Conservation (phyloP, 2,113 vertebrate species). For the Daboia siamensis region DNA sequence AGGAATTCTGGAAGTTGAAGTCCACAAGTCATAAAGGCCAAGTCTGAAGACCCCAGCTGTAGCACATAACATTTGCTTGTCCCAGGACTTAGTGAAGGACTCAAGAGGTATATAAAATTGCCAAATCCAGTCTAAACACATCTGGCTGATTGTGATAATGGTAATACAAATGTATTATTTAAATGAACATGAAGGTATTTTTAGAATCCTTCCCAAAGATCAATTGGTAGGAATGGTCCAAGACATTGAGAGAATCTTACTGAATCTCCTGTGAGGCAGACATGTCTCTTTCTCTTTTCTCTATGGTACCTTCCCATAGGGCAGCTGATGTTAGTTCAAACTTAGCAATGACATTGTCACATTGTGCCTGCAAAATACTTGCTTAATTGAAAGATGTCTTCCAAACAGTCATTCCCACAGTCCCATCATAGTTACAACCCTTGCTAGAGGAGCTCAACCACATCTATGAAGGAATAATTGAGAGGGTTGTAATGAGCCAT, state of each 20-base stretch:
- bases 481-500: background rate
- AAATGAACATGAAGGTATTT: background rate
- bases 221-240: background rate
- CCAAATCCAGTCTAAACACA: background rate
- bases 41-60: no score
- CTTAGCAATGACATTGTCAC: background rate
- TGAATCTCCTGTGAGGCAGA: background rate
- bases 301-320: background rate
- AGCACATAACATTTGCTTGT: background rate
- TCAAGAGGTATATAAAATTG: background rate
- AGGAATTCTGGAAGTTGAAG: no score
- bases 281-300: background rate
- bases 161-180: background rate
- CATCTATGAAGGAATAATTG: background rate
- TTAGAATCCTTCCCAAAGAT: background rate
- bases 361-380: background rate
- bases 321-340: background rate
- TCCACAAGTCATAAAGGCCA: no score
- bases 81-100: background rate
- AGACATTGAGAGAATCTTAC: background rate
- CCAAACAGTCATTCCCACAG: background rate
- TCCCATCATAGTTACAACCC: background rate
- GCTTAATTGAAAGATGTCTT: background rate
- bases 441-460: background rate
- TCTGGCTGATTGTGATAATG: background rate